phyloP scores from a whole-genome alignment of 1,140 invertebrate species.

The Eurosta solidaginis region DNA sequence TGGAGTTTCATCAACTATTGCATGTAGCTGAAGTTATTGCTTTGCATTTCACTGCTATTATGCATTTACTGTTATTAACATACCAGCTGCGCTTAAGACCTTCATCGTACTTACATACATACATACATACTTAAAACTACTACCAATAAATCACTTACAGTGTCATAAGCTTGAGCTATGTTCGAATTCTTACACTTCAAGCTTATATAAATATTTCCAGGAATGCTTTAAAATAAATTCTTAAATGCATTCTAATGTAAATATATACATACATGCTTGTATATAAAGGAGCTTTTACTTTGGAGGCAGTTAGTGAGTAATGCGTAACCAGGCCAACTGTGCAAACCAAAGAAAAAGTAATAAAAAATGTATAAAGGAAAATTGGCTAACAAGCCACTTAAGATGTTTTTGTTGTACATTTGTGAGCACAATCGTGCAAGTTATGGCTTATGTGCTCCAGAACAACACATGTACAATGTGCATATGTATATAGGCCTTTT shows the following conservation, averaged over 20 bases:
- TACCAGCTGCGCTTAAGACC: not conserved
- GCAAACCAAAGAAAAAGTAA: not conserved
- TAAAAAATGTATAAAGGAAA: not conserved
- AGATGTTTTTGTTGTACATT: not conserved
- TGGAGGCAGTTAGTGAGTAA: too few species aligned
- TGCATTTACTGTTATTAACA: not conserved
- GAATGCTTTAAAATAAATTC: too few species aligned
- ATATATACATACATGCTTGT: not conserved
- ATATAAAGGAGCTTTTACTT: not conserved
- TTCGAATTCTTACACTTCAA: not conserved
- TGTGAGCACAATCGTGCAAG: not conserved
- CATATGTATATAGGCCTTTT: too few species aligned
- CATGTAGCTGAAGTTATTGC: not conserved
- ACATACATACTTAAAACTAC: not conserved
- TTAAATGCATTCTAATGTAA: not conserved
- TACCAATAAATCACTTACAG: conserved; percentile 25
- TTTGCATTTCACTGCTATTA: not conserved
- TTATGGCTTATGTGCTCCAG: too few species aligned
- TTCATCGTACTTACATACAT: not conserved
- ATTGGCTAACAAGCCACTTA: conserved; percentile 13
- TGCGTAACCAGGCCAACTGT: not conserved
- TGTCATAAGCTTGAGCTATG: conserved; percentile 8
- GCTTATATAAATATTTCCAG: too few species aligned
- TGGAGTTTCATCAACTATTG: not conserved
- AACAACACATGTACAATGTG: too few species aligned